These are phyloP conservation scores for Momotus momota DNA, from an alignment of 2,797 vertebrate genomes.

Conservation along the genomic window DNA sequence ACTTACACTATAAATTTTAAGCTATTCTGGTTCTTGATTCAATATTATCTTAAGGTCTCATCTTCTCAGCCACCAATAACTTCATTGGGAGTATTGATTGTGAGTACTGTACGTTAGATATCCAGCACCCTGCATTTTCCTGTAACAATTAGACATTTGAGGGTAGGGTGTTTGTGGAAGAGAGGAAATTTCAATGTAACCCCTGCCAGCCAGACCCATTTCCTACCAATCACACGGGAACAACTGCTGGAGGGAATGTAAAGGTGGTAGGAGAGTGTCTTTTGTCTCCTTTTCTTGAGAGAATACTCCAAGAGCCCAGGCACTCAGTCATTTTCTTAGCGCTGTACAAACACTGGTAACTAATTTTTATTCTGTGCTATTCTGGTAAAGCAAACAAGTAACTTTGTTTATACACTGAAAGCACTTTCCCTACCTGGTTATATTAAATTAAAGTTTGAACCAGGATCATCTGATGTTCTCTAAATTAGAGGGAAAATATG, in stretches of 20 bases:
- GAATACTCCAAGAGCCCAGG: background rate
- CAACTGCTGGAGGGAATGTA: background rate
- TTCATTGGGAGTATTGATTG: background rate
- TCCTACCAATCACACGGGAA: background rate
- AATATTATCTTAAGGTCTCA: background rate
- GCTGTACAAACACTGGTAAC: background rate
- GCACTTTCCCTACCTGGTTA: background rate
- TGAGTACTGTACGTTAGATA: background rate
- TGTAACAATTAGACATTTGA: background rate
- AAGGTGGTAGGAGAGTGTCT: background rate
- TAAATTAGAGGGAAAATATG: conserved; percentile 29
- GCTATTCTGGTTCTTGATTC: background rate
- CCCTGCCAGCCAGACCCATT: background rate
- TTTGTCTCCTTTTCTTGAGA: background rate
- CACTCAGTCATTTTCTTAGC: background rate
- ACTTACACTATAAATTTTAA: background rate
- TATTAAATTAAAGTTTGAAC: conserved; percentile 18
- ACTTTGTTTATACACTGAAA: conserved; percentile 21
- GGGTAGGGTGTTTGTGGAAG: background rate
- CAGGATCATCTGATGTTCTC: background rate
- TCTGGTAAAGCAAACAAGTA: conserved; percentile 35
- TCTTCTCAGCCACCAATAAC: background rate
- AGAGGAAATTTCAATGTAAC: background rate
- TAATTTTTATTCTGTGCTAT: conserved; percentile 27
- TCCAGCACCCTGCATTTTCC: background rate